These are phyloP conservation scores for Tiaroga cobitis DNA, from an alignment of 2,797 vertebrate species.

Conservation along the genomic window DNA sequence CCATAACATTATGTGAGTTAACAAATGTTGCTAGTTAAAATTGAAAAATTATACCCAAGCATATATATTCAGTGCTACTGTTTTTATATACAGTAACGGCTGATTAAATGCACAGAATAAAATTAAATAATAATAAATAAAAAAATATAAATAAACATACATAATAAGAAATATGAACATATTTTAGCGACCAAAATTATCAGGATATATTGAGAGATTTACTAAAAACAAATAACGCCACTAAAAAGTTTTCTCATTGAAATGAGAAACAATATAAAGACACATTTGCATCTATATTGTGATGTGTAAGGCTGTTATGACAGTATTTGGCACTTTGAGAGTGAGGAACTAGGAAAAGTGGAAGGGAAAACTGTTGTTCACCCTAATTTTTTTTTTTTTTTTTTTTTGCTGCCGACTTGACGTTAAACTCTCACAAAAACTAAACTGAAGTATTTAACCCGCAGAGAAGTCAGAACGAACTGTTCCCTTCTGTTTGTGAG, in stretches of 20 bases:
- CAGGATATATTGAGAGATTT: not conserved
- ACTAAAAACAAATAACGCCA: too few species aligned
- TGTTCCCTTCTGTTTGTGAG: constrained; percentile 9
- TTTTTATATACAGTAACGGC: not conserved
- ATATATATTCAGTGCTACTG: not conserved
- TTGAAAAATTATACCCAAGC: not conserved
- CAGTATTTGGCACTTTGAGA: not conserved
- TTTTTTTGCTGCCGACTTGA: not conserved
- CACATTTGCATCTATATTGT: not conserved
- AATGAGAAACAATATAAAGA: constrained; percentile 4
- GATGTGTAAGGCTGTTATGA: not conserved
- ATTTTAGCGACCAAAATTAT: not conserved
- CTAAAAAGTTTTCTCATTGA: not conserved
- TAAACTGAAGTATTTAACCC: constrained; percentile 8
- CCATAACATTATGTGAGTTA: constrained; percentile 3
- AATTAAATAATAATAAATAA: not conserved
- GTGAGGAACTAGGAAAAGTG: not conserved
- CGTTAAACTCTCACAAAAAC: not conserved
- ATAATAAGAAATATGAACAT: not conserved
- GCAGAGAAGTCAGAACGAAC: not conserved
- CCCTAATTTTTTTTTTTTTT: not conserved
- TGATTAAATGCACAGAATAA: not conserved
- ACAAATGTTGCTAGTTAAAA: not conserved
- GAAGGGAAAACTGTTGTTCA: not conserved
- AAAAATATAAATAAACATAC: not conserved